phyloP scores from a whole-genome alignment of 2,797 vertebrate genomes.

The Tokudaia muenninki region DNA sequence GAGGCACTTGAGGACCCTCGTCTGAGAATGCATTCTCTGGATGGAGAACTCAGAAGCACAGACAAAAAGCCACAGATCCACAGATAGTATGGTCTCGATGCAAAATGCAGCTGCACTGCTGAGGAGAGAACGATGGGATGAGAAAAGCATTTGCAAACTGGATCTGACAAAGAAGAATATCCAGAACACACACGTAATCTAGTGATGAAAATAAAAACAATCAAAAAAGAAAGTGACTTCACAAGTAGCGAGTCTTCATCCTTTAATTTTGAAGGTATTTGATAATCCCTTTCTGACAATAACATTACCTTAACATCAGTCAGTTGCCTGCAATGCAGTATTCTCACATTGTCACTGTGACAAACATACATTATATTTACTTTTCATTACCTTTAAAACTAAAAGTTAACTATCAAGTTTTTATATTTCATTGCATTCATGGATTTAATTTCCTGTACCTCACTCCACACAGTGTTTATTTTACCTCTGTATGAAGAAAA shows the following conservation, averaged over 20 bases:
- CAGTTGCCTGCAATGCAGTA: not conserved
- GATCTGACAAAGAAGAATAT: not conserved
- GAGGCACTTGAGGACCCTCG: not conserved
- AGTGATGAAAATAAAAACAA: not conserved
- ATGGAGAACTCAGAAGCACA: not conserved
- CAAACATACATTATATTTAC: not conserved
- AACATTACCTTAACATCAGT: not conserved
- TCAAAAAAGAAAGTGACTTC: not conserved
- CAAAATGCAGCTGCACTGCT: not conserved
- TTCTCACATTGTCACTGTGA: not conserved
- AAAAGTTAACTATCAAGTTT: not conserved
- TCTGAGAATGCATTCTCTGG: not conserved
- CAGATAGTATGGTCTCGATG: not conserved
- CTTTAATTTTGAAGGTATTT: not conserved
- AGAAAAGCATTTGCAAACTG: not conserved
- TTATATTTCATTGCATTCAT: not conserved
- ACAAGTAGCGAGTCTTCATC: not conserved
- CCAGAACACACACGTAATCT: not conserved
- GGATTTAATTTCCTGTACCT: not conserved
- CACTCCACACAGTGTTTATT: not conserved
- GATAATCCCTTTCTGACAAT: slow-evolving; percentile 2
- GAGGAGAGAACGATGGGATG: not conserved
- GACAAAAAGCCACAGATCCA: not conserved
- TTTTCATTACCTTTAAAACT: not conserved
- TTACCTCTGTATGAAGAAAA: not conserved